Evolutionary conservation across 2,113 vertebrate genomes (phyloP).

Genomic region (Theropithecus gelada): DNA sequence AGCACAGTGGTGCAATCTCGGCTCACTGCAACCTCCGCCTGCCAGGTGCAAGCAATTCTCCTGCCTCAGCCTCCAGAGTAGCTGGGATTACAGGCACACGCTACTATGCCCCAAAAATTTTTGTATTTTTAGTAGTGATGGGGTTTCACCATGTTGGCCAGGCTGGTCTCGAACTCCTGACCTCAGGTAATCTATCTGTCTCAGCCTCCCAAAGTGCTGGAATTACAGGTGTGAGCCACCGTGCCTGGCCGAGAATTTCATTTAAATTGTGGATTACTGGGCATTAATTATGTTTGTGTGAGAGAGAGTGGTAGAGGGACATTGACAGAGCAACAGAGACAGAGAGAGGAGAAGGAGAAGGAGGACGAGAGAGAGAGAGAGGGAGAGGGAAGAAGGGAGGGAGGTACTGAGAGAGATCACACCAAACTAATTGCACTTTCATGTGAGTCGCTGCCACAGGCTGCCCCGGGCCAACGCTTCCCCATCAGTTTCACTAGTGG

Average conservation of each 20-base stretch:
- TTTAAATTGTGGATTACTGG: background rate
- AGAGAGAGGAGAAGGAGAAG: background rate
- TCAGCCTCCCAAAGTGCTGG: too few species aligned
- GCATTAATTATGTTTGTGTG: background rate
- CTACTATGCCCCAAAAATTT: too few species aligned
- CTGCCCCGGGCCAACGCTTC: background rate
- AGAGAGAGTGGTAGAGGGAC: background rate
- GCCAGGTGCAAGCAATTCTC: too few species aligned
- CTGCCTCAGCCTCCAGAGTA: too few species aligned
- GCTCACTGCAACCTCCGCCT: too few species aligned
- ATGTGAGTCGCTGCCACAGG: rapidly evolving
- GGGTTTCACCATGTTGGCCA: too few species aligned
- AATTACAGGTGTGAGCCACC: too few species aligned
- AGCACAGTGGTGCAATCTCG: too few species aligned
- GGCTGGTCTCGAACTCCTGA: too few species aligned
- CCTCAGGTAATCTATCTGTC: too few species aligned
- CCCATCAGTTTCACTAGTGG: rapidly evolving
- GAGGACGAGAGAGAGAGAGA: background rate
- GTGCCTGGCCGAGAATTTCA: background rate
- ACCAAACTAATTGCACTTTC: rapidly evolving
- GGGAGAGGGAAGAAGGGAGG: background rate
- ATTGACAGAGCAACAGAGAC: background rate
- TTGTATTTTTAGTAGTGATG: too few species aligned
- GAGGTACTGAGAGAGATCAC: background rate
- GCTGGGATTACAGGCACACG: too few species aligned